Percentiles rank a stretch among this genome's conserved stretches.
These are phyloP conservation scores for Aphelenchoides besseyi DNA, from an alignment of 1,140 invertebrate species.

Conservation along the genomic window DNA sequence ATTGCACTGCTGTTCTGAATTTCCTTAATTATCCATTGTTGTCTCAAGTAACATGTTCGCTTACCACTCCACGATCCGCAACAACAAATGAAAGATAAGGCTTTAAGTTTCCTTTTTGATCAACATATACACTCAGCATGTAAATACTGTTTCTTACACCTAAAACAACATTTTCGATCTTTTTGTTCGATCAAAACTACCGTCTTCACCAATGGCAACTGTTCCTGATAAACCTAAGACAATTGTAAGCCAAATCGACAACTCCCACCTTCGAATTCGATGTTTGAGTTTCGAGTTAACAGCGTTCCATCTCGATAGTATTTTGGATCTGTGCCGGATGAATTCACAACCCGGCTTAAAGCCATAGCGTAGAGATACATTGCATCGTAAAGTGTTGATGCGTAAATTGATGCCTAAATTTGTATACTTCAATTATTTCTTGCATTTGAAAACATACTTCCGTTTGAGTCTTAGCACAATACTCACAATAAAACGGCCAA, in stretches of 20 bases:
- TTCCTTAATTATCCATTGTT: slow-evolving; percentile 9
- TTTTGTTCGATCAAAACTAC: no score
- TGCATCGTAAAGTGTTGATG: slow-evolving; percentile 18
- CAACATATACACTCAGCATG: slow-evolving; percentile 27
- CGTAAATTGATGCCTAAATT: slow-evolving; percentile 24
- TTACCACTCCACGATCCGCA: slow-evolving; percentile 21
- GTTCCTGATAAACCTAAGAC: slow-evolving; percentile 17
- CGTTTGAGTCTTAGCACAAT: slow-evolving; percentile 16
- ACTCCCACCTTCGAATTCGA: neutral
- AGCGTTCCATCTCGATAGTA: slow-evolving; percentile 20
- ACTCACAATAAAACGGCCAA: slow-evolving; percentile 30
- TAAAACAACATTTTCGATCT: no score
- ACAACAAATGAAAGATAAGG: slow-evolving; percentile 22
- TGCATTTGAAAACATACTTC: neutral
- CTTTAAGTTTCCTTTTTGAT: slow-evolving; percentile 22
- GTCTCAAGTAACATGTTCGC: slow-evolving; percentile 1
- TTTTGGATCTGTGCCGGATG: slow-evolving; percentile 18
- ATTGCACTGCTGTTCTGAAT: slow-evolving; percentile 25
- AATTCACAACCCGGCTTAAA: slow-evolving; percentile 13
- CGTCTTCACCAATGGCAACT: slow-evolving; percentile 25
- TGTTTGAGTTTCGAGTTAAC: neutral
- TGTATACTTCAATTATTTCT: neutral
- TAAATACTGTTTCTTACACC: slow-evolving; percentile 23
- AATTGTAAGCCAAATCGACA: neutral
- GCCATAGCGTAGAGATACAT: slow-evolving; percentile 26